A percentile compares a stretch with the other conserved stretches of the same genome.
Conservation (phyloP, 2,113 vertebrate genomes). For the Pipra filicauda region DNA sequence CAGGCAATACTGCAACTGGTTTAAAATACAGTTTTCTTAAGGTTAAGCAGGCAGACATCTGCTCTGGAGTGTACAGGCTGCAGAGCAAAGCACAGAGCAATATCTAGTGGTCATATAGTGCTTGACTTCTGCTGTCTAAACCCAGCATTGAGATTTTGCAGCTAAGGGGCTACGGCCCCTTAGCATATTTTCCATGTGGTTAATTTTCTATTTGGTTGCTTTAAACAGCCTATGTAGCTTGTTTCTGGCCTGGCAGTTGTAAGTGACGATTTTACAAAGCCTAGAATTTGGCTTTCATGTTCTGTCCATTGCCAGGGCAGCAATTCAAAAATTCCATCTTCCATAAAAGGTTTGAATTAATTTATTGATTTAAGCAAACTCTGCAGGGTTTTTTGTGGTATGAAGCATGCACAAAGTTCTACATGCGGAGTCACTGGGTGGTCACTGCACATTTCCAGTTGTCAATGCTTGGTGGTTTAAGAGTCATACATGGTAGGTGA, state of each 20-base stretch:
- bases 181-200: not conserved
- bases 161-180: not conserved
- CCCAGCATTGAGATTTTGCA: not conserved
- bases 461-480: not conserved
- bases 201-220: not conserved
- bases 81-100: constrained; percentile 19
- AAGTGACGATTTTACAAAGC: not conserved
- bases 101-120: not conserved
- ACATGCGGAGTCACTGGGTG: not conserved
- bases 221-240: not conserved
- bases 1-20: not conserved
- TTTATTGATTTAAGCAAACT: not conserved
- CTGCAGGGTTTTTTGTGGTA: not conserved
- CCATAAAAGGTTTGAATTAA: not conserved
- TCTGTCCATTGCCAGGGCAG: not conserved
- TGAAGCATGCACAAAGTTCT: not conserved
- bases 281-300: not conserved
- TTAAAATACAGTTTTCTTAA: not conserved
- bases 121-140: not conserved
- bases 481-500: accelerated
- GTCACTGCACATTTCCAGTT: not conserved
- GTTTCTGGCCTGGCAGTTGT: not conserved
- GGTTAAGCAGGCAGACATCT: not conserved
- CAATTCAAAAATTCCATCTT: not conserved
- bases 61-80: not conserved